Evolutionary conservation across 23 tunicate species (phyloP).

Genomic region (Pegea sp.): DNA sequence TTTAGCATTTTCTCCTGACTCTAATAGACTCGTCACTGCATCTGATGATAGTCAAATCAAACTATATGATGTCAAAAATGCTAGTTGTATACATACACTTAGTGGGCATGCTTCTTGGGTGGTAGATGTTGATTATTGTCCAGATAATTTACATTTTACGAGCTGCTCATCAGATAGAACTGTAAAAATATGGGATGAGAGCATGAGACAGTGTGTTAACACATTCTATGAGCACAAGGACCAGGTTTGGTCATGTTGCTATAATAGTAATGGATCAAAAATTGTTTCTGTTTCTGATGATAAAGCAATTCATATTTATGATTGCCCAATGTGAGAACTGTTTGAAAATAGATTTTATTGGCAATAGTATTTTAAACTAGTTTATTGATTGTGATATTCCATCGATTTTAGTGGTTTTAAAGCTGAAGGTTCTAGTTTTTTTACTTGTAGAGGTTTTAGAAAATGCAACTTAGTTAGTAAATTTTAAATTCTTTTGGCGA

Average conservation of each 20-base stretch:
- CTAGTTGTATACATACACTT: slow-evolving; percentile 60
- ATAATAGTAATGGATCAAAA: slow-evolving; percentile 83
- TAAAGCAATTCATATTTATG: slow-evolving; percentile 73
- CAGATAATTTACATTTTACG: slow-evolving; percentile 81
- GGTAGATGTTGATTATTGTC: slow-evolving; percentile 60
- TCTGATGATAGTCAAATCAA: slow-evolving; percentile 97
- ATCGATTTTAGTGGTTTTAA: no score
- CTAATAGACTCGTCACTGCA: slow-evolving; percentile 78
- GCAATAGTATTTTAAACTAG: no score
- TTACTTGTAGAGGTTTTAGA: no score
- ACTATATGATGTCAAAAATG: slow-evolving; percentile 85
- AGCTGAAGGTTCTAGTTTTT: no score
- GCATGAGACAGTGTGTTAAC: slow-evolving; percentile 72
- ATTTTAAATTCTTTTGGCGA: no score
- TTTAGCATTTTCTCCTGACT: slow-evolving; percentile 89
- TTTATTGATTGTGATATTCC: no score
- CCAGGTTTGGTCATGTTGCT: slow-evolving; percentile 92
- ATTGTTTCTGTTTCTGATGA: slow-evolving; percentile 94
- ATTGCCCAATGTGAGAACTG: slow-evolving; percentile 67
- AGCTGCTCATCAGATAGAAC: slow-evolving; percentile 85
- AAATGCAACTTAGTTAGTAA: no score
- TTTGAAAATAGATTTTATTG: background rate
- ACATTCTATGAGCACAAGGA: slow-evolving; percentile 88
- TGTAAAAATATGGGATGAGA: slow-evolving; percentile 84
- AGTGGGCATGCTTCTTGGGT: slow-evolving; percentile 98